Evolutionary conservation across 2,797 vertebrate genomes (phyloP).

Genomic region (Oryzias sinensis): DNA sequence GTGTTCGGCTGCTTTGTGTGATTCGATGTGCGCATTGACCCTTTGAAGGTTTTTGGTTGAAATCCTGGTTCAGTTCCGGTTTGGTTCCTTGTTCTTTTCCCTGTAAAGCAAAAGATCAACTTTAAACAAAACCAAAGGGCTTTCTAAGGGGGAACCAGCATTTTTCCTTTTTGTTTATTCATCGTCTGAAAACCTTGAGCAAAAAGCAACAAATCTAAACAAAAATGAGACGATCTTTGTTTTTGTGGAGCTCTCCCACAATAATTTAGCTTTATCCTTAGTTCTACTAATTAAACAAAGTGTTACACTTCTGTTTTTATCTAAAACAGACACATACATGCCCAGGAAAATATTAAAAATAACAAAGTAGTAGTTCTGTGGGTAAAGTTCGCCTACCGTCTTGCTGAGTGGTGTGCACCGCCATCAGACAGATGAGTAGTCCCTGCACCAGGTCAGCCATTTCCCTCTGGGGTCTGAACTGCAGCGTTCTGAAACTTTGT

Average conservation of each 20-base stretch:
- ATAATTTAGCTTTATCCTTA: no score
- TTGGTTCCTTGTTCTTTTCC: constrained; percentile 21
- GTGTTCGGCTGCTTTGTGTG: constrained; percentile 19
- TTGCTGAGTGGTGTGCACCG: constrained; percentile 48
- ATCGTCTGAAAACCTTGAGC: no score
- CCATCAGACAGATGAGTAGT: constrained; percentile 62
- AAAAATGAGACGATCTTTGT: no score
- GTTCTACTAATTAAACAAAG: no score
- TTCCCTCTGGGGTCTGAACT: background rate
- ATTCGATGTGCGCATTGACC: constrained; percentile 1
- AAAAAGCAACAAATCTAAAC: no score
- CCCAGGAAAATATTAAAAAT: no score
- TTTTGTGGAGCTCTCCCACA: no score
- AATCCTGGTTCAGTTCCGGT: background rate
- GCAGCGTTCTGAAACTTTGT: background rate
- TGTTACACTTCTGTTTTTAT: no score
- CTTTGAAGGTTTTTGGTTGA: constrained; percentile 57
- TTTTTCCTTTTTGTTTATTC: no score
- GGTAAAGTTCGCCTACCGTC: constrained; percentile 45
- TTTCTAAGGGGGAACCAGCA: no score
- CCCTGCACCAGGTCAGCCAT: constrained; percentile 60
- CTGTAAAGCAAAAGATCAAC: constrained; percentile 35
- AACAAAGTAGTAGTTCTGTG: background rate
- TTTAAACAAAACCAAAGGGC: background rate
- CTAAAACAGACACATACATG: no score